A percentile compares a stretch with the other conserved stretches of the same genome.
Conservation (phyloP, 2,888 invertebrate species). For the Metopia argyrocephala region DNA sequence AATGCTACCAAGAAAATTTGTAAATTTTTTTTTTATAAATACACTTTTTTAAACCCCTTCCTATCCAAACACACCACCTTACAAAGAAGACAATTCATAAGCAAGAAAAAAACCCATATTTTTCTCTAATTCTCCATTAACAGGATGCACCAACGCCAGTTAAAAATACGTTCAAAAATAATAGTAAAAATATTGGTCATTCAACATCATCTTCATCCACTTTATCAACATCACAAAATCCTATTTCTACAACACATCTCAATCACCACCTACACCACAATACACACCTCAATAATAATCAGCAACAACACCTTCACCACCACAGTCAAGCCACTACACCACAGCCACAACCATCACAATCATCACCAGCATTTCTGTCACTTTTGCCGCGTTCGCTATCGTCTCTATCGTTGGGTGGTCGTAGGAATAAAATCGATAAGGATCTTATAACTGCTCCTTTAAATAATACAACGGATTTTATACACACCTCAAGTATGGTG, state of each 20-base stretch:
- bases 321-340: constrained; percentile 70
- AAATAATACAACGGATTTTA: constrained; percentile 74
- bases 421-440: constrained; percentile 78
- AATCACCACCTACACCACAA: constrained; percentile 69
- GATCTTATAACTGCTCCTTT: constrained; percentile 75
- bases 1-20: too few species aligned
- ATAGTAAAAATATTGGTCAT: too few species aligned
- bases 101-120: neutral
- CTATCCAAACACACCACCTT: too few species aligned
- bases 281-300: constrained; percentile 68
- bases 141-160: constrained; percentile 75
- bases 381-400: constrained; percentile 78
- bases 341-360: constrained; percentile 70
- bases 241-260: constrained; percentile 63
- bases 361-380: constrained; percentile 78
- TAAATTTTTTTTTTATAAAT: neutral
- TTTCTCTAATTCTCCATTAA: constrained; percentile 59
- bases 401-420: constrained; percentile 78
- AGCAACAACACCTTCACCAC: constrained; percentile 64
- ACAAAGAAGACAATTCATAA: too few species aligned
- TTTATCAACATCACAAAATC: constrained; percentile 67
- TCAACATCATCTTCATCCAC: constrained; percentile 72
- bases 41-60: neutral
- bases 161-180: constrained; percentile 71
- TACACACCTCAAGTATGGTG: constrained; percentile 66